Percentiles rank a stretch among this genome's conserved stretches.
Evolutionary conservation across 2,888 invertebrate genomes (phyloP).

Genomic region (Drosophila hamatofila): DNA sequence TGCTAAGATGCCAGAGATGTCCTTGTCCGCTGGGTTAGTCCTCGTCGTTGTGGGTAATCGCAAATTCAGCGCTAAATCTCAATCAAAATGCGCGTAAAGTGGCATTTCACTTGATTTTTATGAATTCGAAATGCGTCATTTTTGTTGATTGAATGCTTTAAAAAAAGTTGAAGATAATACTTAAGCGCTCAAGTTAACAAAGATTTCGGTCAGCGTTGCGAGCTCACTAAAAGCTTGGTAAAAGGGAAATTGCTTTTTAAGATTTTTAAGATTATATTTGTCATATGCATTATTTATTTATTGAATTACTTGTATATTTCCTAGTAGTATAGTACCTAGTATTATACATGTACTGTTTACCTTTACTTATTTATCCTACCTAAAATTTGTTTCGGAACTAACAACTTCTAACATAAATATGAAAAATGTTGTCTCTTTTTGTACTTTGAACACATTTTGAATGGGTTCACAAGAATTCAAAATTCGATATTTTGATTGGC

Average conservation of each 20-base stretch:
- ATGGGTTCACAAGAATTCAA: not conserved
- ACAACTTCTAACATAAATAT: no score
- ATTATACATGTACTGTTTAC: no score
- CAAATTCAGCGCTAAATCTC: slow-evolving; percentile 75
- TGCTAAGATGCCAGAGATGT: slow-evolving; percentile 21
- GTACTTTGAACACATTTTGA: not conserved
- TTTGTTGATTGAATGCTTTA: slow-evolving; percentile 35
- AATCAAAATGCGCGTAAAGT: slow-evolving; percentile 78
- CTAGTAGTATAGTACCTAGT: no score
- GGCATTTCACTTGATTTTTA: slow-evolving; percentile 77
- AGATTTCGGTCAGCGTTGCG: not conserved
- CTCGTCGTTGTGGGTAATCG: slow-evolving; percentile 57
- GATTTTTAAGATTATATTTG: not conserved
- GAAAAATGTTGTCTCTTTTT: no score
- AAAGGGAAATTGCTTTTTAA: not conserved
- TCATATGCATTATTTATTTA: no score
- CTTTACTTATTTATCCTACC: no score
- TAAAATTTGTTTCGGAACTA: no score
- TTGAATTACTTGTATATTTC: no score
- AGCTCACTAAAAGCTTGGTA: not conserved
- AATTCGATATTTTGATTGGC: not conserved
- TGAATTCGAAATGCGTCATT: slow-evolving; percentile 56
- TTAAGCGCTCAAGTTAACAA: slow-evolving; percentile 17
- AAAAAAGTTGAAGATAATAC: slow-evolving; percentile 14
- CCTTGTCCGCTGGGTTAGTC: slow-evolving; percentile 48